Conservation (phyloP, 2,113 vertebrate genomes). For the Garra rufa region DNA sequence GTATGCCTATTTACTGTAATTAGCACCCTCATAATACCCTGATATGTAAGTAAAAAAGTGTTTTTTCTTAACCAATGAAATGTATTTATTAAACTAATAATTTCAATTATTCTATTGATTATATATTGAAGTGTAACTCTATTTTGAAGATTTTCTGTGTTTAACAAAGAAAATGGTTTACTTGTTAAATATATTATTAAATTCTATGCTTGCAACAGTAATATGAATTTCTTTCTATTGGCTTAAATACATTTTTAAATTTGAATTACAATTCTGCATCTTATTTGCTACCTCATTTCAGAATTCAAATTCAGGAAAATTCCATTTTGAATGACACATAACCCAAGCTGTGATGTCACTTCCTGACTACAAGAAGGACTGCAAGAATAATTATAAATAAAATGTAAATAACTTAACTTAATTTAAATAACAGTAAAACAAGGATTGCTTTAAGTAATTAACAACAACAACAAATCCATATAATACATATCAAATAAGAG, state of each 20-base stretch:
- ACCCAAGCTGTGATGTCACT: neutral
- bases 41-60: neutral
- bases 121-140: neutral
- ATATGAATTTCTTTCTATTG: neutral
- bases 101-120: too few relatives aligned
- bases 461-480: neutral
- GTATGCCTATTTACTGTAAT: neutral
- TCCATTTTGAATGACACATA: neutral
- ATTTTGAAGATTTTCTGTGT: neutral
- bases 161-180: neutral
- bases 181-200: neutral
- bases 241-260: neutral
- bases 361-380: neutral
- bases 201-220: neutral
- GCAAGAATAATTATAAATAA: neutral
- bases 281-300: neutral
- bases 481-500: neutral
- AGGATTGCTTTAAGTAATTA: neutral
- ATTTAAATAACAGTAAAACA: neutral
- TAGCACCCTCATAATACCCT: neutral
- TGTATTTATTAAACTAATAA: too few relatives aligned
- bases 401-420: too few relatives aligned
- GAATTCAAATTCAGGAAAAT: conserved; percentile 24
- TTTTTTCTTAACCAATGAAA: neutral
- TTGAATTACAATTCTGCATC: conserved; percentile 11